These are phyloP conservation scores for Resseliella maxima DNA, from an alignment of 2,888 invertebrate genomes.

Conservation along the genomic window DNA sequence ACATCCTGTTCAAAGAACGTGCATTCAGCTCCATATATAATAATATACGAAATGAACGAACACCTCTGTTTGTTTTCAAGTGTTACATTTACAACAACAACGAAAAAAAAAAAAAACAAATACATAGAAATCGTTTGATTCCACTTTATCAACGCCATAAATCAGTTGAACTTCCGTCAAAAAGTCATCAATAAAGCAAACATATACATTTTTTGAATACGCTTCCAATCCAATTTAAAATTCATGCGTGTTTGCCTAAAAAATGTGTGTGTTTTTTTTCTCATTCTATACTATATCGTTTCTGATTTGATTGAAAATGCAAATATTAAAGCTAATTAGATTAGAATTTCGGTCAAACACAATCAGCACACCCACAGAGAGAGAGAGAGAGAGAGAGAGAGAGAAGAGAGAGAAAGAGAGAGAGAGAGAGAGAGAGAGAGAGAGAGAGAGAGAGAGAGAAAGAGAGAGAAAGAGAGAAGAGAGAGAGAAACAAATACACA, in stretches of 20 bases:
- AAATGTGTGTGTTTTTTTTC: neutral
- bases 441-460: too few species aligned
- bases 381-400: too few species aligned
- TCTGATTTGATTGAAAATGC: slow-evolving; percentile 14
- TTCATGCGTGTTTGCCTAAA: neutral
- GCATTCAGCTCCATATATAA: neutral
- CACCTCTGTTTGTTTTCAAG: too few species aligned
- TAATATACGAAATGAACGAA: too few species aligned
- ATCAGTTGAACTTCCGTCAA: slow-evolving; percentile 21
- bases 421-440: too few species aligned
- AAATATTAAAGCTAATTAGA: neutral
- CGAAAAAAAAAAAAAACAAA: too few species aligned
- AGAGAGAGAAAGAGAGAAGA: too few species aligned
- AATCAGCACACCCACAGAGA: slow-evolving; percentile 3
- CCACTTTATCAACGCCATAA: slow-evolving; percentile 24
- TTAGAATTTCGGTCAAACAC: slow-evolving; percentile 19
- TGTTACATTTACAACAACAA: too few species aligned
- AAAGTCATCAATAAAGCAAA: slow-evolving; percentile 49
- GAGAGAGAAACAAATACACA: too few species aligned
- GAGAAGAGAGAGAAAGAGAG: too few species aligned
- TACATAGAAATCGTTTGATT: neutral
- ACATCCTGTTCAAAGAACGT: neutral
- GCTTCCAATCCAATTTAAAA: neutral
- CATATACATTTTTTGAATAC: neutral
- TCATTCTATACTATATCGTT: neutral